A percentile compares a stretch with the other conserved stretches of the same genome.
These are phyloP conservation scores for Lagocephalus sceleratus DNA, from an alignment of 2,797 vertebrate genomes.

Conservation along the genomic window DNA sequence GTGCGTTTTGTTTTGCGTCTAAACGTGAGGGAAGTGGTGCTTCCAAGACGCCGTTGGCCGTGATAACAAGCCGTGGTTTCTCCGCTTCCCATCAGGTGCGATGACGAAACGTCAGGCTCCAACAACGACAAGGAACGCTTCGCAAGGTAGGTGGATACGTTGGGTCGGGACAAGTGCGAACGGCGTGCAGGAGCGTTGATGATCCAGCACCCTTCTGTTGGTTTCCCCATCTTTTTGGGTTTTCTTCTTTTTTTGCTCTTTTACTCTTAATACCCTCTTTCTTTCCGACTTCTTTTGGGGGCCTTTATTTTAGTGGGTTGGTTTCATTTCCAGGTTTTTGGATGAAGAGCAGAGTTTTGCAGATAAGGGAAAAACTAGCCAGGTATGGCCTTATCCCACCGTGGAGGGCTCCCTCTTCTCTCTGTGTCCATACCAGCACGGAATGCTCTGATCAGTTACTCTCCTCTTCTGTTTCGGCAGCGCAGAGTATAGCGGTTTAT, in stretches of 20 bases:
- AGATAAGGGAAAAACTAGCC: slow-evolving; percentile 92
- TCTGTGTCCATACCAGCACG: slow-evolving; percentile 44
- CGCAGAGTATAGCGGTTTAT: slow-evolving; percentile 15
- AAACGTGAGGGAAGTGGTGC: not conserved
- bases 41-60: slow-evolving; percentile 1
- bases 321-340: slow-evolving; percentile 88
- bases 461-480: slow-evolving; percentile 37
- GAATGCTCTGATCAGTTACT: slow-evolving; percentile 51
- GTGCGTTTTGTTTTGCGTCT: slow-evolving; percentile 58
- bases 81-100: slow-evolving; percentile 78
- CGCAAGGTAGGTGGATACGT: slow-evolving; percentile 86
- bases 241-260: not conserved
- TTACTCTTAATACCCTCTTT: not conserved
- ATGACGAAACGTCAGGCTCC: slow-evolving; percentile 85
- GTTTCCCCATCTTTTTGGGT: slow-evolving; percentile 11
- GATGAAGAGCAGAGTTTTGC: slow-evolving; percentile 89
- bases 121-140: slow-evolving; percentile 92
- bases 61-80: not conserved
- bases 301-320: slow-evolving; percentile 78
- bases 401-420: slow-evolving; percentile 73
- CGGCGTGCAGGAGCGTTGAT: slow-evolving; percentile 3
- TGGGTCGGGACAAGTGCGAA: not conserved
- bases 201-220: slow-evolving; percentile 1
- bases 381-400: slow-evolving; percentile 80
- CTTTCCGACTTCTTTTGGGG: slow-evolving; percentile 16